Evolutionary conservation across 2,888 invertebrate genomes (phyloP).

Genomic region (Sphaerophoria rueppellii): DNA sequence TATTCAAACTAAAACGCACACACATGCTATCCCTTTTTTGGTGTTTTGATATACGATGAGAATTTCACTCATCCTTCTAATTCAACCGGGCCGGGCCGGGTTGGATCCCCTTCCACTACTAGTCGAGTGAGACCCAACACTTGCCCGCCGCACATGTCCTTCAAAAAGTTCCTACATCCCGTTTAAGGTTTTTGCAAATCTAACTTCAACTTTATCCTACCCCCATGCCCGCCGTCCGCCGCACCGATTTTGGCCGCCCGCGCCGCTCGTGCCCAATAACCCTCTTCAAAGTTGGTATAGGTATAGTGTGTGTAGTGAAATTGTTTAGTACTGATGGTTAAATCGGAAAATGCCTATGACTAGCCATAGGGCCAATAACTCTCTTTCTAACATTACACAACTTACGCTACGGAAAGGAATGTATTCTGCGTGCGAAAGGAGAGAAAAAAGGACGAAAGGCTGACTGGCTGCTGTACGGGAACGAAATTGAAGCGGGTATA

Average conservation of each 20-base stretch:
- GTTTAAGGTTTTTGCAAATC: constrained; percentile 22
- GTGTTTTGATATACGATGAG: constrained; percentile 72
- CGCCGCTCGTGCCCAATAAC: neutral
- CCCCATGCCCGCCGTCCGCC: neutral
- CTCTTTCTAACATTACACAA: constrained; percentile 47
- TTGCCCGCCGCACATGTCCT: constrained; percentile 43
- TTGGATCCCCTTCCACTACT: no score
- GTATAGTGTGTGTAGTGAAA: constrained; percentile 54
- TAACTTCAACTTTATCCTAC: neutral
- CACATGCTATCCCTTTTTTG: constrained; percentile 66
- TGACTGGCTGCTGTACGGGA: neutral
- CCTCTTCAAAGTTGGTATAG: constrained; percentile 37
- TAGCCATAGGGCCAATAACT: constrained; percentile 72
- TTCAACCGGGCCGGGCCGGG: no score
- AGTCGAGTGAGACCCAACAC: neutral
- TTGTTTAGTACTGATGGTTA: constrained; percentile 69
- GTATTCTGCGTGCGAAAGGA: constrained; percentile 38
- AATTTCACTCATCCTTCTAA: constrained; percentile 37
- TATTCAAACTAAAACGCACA: constrained; percentile 47
- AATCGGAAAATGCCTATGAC: constrained; percentile 73
- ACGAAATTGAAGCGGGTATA: neutral
- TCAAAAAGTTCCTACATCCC: constrained; percentile 54
- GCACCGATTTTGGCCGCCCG: neutral
- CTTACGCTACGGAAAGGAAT: constrained; percentile 34
- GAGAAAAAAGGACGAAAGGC: constrained; percentile 48